These are phyloP conservation scores for Pandemis heparana DNA, from an alignment of 2,888 invertebrate genomes.

Conservation along the genomic window DNA sequence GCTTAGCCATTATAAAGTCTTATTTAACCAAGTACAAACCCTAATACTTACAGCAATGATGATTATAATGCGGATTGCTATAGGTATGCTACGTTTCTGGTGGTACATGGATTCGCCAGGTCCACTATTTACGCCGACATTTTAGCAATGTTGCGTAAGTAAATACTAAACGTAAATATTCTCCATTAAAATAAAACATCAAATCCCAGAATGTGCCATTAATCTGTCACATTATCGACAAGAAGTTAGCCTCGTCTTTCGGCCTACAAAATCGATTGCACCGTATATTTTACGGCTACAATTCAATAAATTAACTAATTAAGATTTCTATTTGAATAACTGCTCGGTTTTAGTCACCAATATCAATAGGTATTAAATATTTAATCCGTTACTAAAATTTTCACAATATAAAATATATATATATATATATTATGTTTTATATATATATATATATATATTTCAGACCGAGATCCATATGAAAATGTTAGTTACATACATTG, in stretches of 20 bases:
- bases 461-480: too few species aligned
- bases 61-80: too few species aligned
- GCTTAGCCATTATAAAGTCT: too few species aligned
- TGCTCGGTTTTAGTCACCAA: background rate
- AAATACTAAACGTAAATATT: background rate
- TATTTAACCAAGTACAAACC: too few species aligned
- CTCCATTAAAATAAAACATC: slow-evolving; percentile 4
- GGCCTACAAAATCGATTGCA: slow-evolving; percentile 3
- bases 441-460: too few species aligned
- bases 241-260: slow-evolving; percentile 4
- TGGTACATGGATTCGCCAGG: too few species aligned
- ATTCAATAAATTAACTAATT: background rate
- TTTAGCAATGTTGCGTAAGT: background rate
- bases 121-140: background rate
- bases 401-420: too few species aligned
- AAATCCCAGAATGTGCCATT: background rate
- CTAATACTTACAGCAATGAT: too few species aligned
- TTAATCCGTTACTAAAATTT: too few species aligned
- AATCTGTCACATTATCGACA: slow-evolving; percentile 11
- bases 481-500: too few species aligned
- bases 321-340: background rate
- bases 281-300: background rate
- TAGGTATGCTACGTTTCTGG: too few species aligned
- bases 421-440: too few species aligned
- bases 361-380: background rate